Evolutionary conservation across 2,888 invertebrate species (phyloP), one percentile per base, ranked within the genome.

Genomic region (Sicus ferrugineus): DNA sequence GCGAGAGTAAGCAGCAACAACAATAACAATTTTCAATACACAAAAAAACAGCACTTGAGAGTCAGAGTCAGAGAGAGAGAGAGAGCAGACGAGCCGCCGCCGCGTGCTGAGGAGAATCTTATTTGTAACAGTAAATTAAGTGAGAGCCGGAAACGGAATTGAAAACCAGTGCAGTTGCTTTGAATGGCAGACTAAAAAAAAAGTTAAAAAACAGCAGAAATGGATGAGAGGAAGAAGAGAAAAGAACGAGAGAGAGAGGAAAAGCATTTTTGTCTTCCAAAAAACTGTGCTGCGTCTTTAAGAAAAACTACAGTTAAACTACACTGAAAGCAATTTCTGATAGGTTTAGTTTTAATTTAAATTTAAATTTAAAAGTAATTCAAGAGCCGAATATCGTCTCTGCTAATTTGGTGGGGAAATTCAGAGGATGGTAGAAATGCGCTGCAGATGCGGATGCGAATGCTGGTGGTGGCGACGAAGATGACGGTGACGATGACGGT

Each of bases 131-230:
- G 14, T 34, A 34, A 34, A 14, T 34, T 34, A 34, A 23, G 50
- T 7, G 3, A 52, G 21, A 52, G 23, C 72, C 71, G 70, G 68
- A 63, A 58, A 75, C 64, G 72, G 28, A 30, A 50, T 54, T 62
- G 31, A 66, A 58, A 64, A 69, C 34, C 70, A 73, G 69, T 69
- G 68, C 79, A 79, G 79, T 78, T 77, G 76, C 79, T 77, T 78
- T 76, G 75, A 77, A 77, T 78, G 76, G 70, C 73, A 75, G 68
- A 59, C 38, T 7, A 11, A 52, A 52, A 52, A 66, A 26, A 56
- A 48, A 68, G 67, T 59, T 54, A 42, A 64, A 71, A 68, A 62
- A 67, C 7, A 34, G 9, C 48, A 48, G 9, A 34, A 63, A 50
- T 26, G 30, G 4, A 54, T 54, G 54, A 19, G 48, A 38, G 28